A percentile compares a stretch with the other conserved stretches of the same genome.
phyloP scores from a whole-genome alignment of 2,113 vertebrate genomes.

The Xiphias gladius region DNA sequence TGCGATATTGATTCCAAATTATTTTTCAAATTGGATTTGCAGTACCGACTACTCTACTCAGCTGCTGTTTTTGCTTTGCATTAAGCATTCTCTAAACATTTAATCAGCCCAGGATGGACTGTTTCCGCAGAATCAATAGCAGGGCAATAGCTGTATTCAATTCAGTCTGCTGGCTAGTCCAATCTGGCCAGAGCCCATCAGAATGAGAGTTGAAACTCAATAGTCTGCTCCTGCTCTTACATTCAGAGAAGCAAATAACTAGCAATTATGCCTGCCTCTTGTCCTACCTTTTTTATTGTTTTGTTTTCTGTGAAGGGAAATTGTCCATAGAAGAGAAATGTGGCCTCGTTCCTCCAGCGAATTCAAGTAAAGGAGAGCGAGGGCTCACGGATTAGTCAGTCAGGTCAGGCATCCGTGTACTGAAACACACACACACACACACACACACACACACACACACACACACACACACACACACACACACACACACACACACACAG shows the following conservation, averaged over 20 bases:
- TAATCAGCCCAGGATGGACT: constrained; percentile 37
- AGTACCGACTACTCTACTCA: background rate
- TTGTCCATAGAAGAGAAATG: constrained; percentile 23
- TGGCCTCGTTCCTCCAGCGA: background rate
- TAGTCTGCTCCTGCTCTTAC: constrained; percentile 22
- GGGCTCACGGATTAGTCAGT: constrained; percentile 29
- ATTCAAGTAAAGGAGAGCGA: constrained; percentile 26
- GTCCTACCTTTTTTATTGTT: constrained; percentile 3
- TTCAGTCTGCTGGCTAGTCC: constrained; percentile 15
- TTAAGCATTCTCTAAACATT: constrained; percentile 38
- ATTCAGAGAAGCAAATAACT: constrained; percentile 32
- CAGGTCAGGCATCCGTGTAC: constrained; percentile 6
- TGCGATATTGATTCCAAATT: background rate
- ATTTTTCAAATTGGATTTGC: constrained; percentile 6
- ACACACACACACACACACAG: background rate
- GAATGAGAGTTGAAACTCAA: constrained; percentile 45
- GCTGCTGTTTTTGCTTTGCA: background rate
- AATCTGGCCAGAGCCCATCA: constrained; percentile 23
- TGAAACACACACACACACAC: background rate
- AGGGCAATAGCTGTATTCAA: background rate
- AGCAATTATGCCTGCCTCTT: constrained; percentile 45
- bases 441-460: constrained; percentile 1
- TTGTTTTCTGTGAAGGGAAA: constrained; percentile 15
- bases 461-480: constrained; percentile 2
- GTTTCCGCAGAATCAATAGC: constrained; percentile 46